Evolutionary conservation across 2,797 vertebrate genomes (phyloP), one percentile per base, ranked within the genome.

Genomic region (Neosalanx taihuensis): DNA sequence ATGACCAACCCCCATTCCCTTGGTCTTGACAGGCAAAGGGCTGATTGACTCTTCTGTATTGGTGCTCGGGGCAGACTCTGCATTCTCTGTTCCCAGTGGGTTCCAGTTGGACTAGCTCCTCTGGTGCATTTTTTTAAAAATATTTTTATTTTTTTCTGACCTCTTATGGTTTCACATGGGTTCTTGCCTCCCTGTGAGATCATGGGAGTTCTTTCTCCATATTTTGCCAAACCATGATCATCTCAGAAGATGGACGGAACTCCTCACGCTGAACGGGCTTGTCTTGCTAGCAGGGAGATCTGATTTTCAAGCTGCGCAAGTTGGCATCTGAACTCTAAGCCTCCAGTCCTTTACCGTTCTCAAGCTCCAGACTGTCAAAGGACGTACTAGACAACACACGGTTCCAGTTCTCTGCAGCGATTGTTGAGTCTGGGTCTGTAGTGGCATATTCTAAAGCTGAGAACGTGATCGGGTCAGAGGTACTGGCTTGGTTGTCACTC

Each of bases 201-300:
- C 66, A 73, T 65, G 3, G 78, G 41, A 85, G 51, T n/a, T 81
- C 59, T 58, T 69, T 90, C 76, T 95, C 94, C 91, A 95, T 94
- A 0, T 83, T 85, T 76, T 94, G 92, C 94, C 94, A 95, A 66
- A 94, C 76, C 78, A 90, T 90, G 70, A 95, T 89, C 80, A 95
- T 93, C 63, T 97, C 92, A 0, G 89, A 89, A 2, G 95, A 93
- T 0, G 94, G 88, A 20, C 85, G 88, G 80, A 95, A 95, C 73
- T 84, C 73, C 0, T 93, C 90, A 0, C 92, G 91, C 0, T 85
- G 80, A 29, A 82, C 17, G 0, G 84, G 78, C 64, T 46, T 46
- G 13, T 78, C 64, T 20, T 76, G 69, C 15, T 17, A 26, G 57
- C 17, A 57, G 13, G 49, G 57, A 56, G 61, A 23, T 53, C 37